Evolutionary conservation across 2,113 vertebrate species (phyloP).

Genomic region (Alethe castanea): DNA sequence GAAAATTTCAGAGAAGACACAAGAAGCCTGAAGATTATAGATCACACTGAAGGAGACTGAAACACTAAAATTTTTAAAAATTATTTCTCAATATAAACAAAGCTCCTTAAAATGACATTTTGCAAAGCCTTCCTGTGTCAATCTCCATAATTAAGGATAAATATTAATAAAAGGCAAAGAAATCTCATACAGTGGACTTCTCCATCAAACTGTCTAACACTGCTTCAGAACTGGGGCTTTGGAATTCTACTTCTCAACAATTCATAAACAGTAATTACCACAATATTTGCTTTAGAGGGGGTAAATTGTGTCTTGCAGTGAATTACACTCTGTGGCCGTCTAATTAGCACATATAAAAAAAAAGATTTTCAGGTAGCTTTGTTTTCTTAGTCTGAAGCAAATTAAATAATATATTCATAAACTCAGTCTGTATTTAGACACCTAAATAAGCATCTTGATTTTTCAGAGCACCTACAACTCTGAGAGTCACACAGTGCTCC

Average conservation of each 20-base stretch:
- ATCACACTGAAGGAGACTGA: neutral
- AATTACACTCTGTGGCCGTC: neutral
- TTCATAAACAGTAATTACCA: neutral
- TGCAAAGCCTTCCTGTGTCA: neutral
- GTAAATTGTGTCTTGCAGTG: neutral
- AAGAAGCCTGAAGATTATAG: neutral
- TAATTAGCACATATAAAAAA: conserved; percentile 6
- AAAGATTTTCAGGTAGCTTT: neutral
- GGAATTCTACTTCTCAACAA: neutral
- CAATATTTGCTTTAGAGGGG: neutral
- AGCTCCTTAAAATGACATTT: neutral
- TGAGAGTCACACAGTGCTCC: neutral
- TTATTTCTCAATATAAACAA: neutral
- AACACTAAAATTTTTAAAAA: neutral
- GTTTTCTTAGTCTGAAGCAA: neutral
- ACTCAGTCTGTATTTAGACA: neutral
- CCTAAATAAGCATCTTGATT: conserved; percentile 19
- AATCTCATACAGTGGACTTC: neutral
- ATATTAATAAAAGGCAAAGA: neutral
- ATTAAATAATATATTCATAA: neutral
- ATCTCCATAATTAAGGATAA: neutral
- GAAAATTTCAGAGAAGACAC: neutral
- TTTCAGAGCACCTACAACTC: conserved; percentile 30
- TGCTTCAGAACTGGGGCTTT: neutral
- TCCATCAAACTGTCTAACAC: neutral